These are phyloP conservation scores for Serinus canaria DNA, from an alignment of 2,113 vertebrate genomes.

Conservation along the genomic window DNA sequence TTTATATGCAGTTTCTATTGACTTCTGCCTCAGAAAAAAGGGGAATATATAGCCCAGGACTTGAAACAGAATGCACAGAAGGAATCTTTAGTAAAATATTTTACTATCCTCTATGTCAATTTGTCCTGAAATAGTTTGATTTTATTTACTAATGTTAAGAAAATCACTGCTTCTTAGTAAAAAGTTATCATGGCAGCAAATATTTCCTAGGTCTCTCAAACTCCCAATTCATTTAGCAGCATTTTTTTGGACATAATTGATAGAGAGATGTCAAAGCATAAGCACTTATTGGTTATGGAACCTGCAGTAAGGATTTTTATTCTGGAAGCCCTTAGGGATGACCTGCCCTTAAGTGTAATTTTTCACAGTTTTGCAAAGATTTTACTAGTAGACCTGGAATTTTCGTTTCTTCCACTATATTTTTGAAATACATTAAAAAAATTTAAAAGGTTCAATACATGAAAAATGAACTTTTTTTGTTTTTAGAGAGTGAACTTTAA, in stretches of 20 bases:
- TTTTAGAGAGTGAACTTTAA: background rate
- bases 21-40: background rate
- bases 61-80: background rate
- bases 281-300: background rate
- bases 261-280: background rate
- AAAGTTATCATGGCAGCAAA: background rate
- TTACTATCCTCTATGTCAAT: background rate
- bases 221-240: background rate
- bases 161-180: background rate
- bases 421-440: background rate
- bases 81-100: background rate
- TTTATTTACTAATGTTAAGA: background rate
- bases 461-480: background rate
- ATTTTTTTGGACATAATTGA: background rate
- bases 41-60: background rate
- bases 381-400: background rate
- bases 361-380: background rate
- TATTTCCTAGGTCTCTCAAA: background rate
- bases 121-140: background rate
- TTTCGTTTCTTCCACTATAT: background rate
- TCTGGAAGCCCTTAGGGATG: background rate
- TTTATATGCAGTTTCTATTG: background rate
- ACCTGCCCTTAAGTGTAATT: background rate
- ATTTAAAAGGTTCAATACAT: background rate
- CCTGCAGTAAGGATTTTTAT: background rate